Evolutionary conservation across 1,140 invertebrate species (phyloP), one percentile per base, ranked within the genome.

Genomic region (Trichonephila clavata): DNA sequence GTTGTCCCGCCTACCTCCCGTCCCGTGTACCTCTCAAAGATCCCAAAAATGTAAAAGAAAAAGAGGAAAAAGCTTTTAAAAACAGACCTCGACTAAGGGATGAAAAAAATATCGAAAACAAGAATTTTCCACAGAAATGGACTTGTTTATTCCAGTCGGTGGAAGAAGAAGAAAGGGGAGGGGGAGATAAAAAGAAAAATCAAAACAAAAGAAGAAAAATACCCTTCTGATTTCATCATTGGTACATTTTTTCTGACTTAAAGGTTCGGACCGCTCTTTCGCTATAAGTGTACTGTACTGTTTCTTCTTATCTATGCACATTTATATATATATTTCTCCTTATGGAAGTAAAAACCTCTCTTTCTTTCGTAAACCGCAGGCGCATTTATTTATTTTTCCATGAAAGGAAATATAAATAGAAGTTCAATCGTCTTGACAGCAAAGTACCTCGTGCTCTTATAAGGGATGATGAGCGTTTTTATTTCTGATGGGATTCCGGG

Each of bases 51-150:
- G 16, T 16, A 57, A 13, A 16, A n/a, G 21, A 50, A 21, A 24
- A 77, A 77, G 50, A 43, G 13, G 43, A 71, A 77, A 89, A 89
- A 77, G 68, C 87, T 77, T 89, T 89, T 89, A 71, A 89, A 89
- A 89, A 77, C 87, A 89, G 87, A 77, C 87, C 57, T 77, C 50
- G 43, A n/a, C 13, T 89, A 13, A 77, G 27, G 21, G 71, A 14
- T 43, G 13, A 50, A 71, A 89, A 84, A 84, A 57, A 84, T 20
- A 83, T 83, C 50, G 16, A 16, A 32, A 77, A 77, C 71, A 32
- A 61, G 57, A 39, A 86, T 86, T 86, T 86, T 59, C 87, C n/a
- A 77, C 87, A 71, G 65, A 89, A 89, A 89, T 50, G 87, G 87
- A 89, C 63, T 89, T 89, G 39, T 77, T 89, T 89, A 89, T 89